Evolutionary conservation across 2,113 vertebrate genomes (phyloP), one percentile per base, ranked within the genome.

Genomic region (Spilogale gracilis): DNA sequence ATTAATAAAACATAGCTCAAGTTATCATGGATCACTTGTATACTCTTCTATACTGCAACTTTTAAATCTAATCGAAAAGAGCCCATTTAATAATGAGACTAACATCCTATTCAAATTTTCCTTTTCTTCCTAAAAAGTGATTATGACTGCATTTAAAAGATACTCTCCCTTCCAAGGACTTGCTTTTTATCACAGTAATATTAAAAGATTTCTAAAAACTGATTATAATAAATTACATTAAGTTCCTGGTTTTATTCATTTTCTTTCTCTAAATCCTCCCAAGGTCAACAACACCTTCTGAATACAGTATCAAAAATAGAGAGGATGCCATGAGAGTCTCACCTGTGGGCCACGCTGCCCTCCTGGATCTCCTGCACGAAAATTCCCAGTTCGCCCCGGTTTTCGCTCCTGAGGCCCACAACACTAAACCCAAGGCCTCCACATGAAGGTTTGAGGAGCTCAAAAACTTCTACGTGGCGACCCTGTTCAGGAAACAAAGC

Each of bases 311-410:
- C 8, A 60, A 63, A 76, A 85, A 13, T 4, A 80, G 74, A 95
- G 45, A 63, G 4, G 18, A 25, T 3, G 20, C 6, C 6, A 50
- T 3, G 7, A 6, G 17, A 50, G 13, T 63, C 98, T 95, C 98
- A 99, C 99, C 99, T 99, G 97, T 99, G 98, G 43, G 99, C 99
- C 82, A 99, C 99, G 58, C 99, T 99, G 97, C 99, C 99, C 3
- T 99, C 99, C 88, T 99, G 99, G 92, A 99, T 99, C 97, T 99
- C 99, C 98, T 99, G 99, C 48, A 99, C 99, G 97, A 99, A 99
- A 98, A 99, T 99, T 83, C 99, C 99, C 48, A 99, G 99, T 95
- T 99, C 99, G 14, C 99, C 99, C 9, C 99, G 98, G 98, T 99
- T 99, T 97, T 99, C 99, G 82, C 99, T 99, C 97, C 99, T 99